A percentile compares a stretch with the other conserved stretches of the same genome.
These are phyloP conservation scores for Endotricha flammealis DNA, from an alignment of 2,888 invertebrate species.

Conservation along the genomic window DNA sequence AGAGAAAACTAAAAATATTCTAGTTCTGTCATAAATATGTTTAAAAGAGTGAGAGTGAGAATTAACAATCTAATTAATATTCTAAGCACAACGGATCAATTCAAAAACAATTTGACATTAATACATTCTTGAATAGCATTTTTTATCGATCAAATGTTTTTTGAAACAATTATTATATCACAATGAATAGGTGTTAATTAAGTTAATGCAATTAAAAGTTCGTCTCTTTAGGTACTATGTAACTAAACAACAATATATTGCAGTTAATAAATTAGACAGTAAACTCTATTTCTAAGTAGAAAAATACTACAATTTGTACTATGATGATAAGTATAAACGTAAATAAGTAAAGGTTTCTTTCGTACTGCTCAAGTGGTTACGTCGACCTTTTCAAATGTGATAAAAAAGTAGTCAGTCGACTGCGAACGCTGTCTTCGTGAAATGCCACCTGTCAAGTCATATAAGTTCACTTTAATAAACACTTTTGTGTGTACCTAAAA, in stretches of 20 bases:
- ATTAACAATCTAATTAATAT: too few species aligned
- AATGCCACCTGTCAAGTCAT: conserved; percentile 53
- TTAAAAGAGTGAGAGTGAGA: too few species aligned
- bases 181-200: conserved; percentile 50
- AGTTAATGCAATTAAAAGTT: conserved; percentile 55
- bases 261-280: not conserved
- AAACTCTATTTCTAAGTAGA: not conserved
- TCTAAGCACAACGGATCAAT: too few species aligned
- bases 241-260: conserved; percentile 19
- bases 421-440: conserved; percentile 40
- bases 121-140: conserved; percentile 14
- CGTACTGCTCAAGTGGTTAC: conserved; percentile 31
- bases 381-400: conserved; percentile 49
- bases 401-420: conserved; percentile 41
- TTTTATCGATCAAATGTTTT: conserved; percentile 20
- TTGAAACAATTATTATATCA: conserved; percentile 39
- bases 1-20: too few species aligned
- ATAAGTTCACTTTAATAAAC: conserved; percentile 32
- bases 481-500: conserved; percentile 34
- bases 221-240: conserved; percentile 33
- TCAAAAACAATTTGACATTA: too few species aligned
- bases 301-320: too few species aligned
- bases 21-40: too few species aligned
- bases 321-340: too few species aligned
- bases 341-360: conserved; percentile 15